A percentile compares a stretch with the other conserved stretches of the same genome.
phyloP scores from a whole-genome alignment of 1,140 invertebrate species.

The Ceratina calcarata region DNA sequence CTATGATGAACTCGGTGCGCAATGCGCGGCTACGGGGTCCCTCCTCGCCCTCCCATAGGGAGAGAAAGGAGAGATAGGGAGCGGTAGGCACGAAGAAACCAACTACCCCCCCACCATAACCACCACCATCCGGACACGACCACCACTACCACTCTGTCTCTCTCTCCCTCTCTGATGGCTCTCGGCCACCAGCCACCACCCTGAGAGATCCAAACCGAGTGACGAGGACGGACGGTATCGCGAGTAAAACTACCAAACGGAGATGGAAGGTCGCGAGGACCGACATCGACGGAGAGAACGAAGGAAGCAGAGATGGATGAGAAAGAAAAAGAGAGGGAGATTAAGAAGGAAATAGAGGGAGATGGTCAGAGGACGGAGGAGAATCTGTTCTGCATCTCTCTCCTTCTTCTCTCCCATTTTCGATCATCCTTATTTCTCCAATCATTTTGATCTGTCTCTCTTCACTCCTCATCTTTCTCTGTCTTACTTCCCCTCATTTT shows the following conservation, averaged over 20 bases:
- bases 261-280: conserved; percentile 41
- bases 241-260: conserved; percentile 25
- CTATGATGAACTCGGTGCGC: conserved; percentile 77
- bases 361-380: not conserved
- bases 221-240: conserved; percentile 46
- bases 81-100: conserved; percentile 70
- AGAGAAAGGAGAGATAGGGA: conserved; percentile 74
- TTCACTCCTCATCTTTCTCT: not conserved
- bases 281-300: conserved; percentile 15
- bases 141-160: conserved; percentile 47
- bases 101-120: conserved; percentile 71
- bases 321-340: conserved; percentile 17
- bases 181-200: conserved; percentile 54
- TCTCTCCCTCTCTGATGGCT: not conserved
- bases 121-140: conserved; percentile 64
- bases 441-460: not conserved
- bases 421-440: conserved; percentile 14
- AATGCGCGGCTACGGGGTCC: conserved; percentile 70
- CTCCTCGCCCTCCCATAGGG: conserved; percentile 72
- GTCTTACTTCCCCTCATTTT: not conserved
- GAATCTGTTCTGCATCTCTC: conserved; percentile 18
- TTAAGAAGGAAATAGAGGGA: conserved; percentile 20
- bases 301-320: conserved; percentile 6
- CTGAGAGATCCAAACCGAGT: conserved; percentile 47
- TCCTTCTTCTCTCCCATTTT: conserved; percentile 38